These are phyloP conservation scores for Mizuhopecten yessoensis DNA, from an alignment of 1,140 invertebrate species.

Conservation along the genomic window DNA sequence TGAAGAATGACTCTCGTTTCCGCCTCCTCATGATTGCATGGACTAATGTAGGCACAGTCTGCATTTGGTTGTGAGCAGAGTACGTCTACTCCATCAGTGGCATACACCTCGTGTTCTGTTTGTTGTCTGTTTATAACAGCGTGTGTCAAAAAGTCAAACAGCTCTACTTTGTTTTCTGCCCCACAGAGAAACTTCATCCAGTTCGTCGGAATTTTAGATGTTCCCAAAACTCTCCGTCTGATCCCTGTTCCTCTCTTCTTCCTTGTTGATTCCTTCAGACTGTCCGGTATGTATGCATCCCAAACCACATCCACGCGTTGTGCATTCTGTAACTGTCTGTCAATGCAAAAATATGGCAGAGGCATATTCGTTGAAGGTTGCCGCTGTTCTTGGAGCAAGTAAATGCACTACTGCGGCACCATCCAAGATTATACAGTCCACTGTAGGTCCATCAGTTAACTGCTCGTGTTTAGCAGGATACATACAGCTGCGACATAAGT, in stretches of 20 bases:
- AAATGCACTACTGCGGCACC: conserved; percentile 60
- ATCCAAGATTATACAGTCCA: conserved; percentile 60
- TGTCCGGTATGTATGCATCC: conserved; percentile 50
- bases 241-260: not conserved
- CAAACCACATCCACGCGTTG: conserved; percentile 47
- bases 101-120: not conserved
- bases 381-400: conserved; percentile 47
- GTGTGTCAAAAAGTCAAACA: not conserved
- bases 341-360: conserved; percentile 51
- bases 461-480: conserved; percentile 61
- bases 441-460: conserved; percentile 48
- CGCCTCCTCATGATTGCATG: conserved; percentile 41
- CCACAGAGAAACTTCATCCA: not conserved
- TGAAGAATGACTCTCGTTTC: not conserved
- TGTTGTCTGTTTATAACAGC: not conserved
- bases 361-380: conserved; percentile 66
- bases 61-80: not conserved
- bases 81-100: not conserved
- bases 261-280: not conserved
- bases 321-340: conserved; percentile 41
- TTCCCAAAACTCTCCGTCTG: not conserved
- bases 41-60: not conserved
- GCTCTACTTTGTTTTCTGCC: not conserved
- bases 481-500: conserved; percentile 62
- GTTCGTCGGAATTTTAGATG: not conserved